Conservation (phyloP, 1,140 invertebrate genomes). For the Holcopasites calliopsidis region DNA sequence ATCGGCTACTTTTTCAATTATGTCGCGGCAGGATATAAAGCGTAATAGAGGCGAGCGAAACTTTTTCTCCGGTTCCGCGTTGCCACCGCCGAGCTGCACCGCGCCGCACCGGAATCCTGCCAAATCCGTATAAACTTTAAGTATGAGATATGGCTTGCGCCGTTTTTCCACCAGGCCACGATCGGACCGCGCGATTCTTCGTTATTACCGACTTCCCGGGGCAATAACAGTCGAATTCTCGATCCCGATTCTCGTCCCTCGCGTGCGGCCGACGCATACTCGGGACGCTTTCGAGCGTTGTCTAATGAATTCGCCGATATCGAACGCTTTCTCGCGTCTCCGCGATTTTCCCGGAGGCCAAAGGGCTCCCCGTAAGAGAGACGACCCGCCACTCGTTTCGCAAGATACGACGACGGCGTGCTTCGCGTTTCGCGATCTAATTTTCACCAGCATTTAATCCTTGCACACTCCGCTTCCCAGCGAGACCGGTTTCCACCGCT, state of each 20-base stretch:
- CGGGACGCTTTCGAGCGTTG: neutral
- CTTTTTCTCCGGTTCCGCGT: constrained; percentile 36
- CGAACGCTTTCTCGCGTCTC: neutral
- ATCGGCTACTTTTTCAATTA: constrained; percentile 68
- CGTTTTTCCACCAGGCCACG: constrained; percentile 30
- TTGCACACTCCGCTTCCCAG: constrained; percentile 42
- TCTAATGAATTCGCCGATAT: constrained; percentile 3
- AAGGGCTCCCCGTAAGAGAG: constrained; percentile 12
- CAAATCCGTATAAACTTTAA: constrained; percentile 62
- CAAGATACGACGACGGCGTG: no score
- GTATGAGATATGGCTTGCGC: constrained; percentile 45
- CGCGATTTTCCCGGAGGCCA: neutral
- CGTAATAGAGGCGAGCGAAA: constrained; percentile 51
- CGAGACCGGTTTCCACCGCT: neutral
- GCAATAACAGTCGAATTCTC: constrained; percentile 17
- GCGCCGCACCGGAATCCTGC: constrained; percentile 10
- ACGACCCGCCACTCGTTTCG: constrained; percentile 57
- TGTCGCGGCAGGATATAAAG: constrained; percentile 58
- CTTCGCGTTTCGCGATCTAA: constrained; percentile 64
- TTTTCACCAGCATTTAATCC: constrained; percentile 67
- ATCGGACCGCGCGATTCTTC: constrained; percentile 27
- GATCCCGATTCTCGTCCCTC: constrained; percentile 33
- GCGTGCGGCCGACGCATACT: neutral
- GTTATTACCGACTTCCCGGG: constrained; percentile 33
- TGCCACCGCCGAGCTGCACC: constrained; percentile 15